These are phyloP conservation scores for Dipodomys merriami DNA, from an alignment of 2,113 vertebrate genomes.

Conservation along the genomic window DNA sequence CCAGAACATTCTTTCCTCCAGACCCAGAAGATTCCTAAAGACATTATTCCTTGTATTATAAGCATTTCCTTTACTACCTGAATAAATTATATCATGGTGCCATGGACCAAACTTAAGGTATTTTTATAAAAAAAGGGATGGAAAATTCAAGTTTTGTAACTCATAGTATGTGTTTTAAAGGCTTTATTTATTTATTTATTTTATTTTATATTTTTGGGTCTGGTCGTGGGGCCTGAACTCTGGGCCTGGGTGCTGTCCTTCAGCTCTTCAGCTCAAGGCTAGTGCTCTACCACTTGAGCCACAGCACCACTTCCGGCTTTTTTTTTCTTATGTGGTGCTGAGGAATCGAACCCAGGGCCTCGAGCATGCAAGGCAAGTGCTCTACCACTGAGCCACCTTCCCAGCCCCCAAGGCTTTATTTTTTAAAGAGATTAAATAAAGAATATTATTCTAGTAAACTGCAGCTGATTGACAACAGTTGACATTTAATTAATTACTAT, in stretches of 20 bases:
- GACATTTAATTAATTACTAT: constrained; percentile 53
- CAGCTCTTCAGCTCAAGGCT: too few species aligned
- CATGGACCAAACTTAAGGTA: background rate
- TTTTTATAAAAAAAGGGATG: constrained; percentile 8
- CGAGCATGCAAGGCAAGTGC: too few species aligned
- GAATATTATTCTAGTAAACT: constrained; percentile 46
- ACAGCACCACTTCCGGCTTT: too few species aligned
- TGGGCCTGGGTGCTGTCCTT: too few species aligned
- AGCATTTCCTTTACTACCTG: background rate
- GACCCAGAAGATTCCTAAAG: background rate
- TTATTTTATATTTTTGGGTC: too few species aligned
- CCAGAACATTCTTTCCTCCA: background rate
- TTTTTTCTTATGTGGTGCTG: too few species aligned
- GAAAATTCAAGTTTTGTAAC: background rate
- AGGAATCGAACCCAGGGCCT: too few species aligned
- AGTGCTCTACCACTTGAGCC: too few species aligned
- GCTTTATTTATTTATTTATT: too few species aligned
- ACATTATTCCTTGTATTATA: background rate
- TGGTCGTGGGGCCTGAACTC: too few species aligned
- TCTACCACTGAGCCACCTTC: too few species aligned
- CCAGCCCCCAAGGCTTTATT: constrained; percentile 14
- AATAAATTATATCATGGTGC: background rate
- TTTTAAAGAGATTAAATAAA: constrained; percentile 30
- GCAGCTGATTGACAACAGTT: constrained; percentile 59
- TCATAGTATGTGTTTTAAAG: background rate